Percentiles rank a stretch among this genome's conserved stretches.
These are phyloP conservation scores for Heliconius aoede DNA, from an alignment of 2,888 invertebrate genomes.

Conservation along the genomic window DNA sequence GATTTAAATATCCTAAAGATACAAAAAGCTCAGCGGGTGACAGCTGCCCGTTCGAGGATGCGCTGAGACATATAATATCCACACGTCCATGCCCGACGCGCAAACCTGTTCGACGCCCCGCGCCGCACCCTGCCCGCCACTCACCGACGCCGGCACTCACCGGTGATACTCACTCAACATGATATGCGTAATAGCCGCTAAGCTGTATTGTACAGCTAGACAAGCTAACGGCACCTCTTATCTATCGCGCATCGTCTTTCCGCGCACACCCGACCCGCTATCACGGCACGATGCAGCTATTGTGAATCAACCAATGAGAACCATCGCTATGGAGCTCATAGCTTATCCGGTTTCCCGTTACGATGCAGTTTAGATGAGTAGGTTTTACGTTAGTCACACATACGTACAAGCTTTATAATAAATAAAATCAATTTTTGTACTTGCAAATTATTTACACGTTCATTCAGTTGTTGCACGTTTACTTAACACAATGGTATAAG, in stretches of 20 bases:
- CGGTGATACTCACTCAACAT: slow-evolving; percentile 43
- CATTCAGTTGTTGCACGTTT: not conserved
- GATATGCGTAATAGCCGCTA: slow-evolving; percentile 64
- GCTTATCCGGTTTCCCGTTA: slow-evolving; percentile 44
- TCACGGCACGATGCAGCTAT: slow-evolving; percentile 51
- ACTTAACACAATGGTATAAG: not conserved
- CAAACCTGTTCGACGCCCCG: slow-evolving; percentile 72
- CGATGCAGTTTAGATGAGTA: slow-evolving; percentile 22
- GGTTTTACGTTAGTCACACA: slow-evolving; percentile 4
- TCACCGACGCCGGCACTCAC: slow-evolving; percentile 46
- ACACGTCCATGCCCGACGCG: slow-evolving; percentile 53
- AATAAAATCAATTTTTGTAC: not conserved
- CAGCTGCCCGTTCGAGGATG: slow-evolving; percentile 59
- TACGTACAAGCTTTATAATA: no score
- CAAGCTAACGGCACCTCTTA: slow-evolving; percentile 77
- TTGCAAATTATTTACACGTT: not conserved
- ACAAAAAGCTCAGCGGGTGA: slow-evolving; percentile 49
- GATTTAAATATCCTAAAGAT: slow-evolving; percentile 22
- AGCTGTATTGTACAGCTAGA: slow-evolving; percentile 75
- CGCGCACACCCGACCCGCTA: slow-evolving; percentile 65
- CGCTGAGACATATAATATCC: slow-evolving; percentile 50
- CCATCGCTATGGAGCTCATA: slow-evolving; percentile 34
- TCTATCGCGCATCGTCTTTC: slow-evolving; percentile 74
- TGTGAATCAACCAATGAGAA: slow-evolving; percentile 40
- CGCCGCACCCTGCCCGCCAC: slow-evolving; percentile 53